Percentiles rank a stretch among this genome's conserved stretches.
phyloP scores from a whole-genome alignment of 1,140 invertebrate species.

The Steinernema khuongi region DNA sequence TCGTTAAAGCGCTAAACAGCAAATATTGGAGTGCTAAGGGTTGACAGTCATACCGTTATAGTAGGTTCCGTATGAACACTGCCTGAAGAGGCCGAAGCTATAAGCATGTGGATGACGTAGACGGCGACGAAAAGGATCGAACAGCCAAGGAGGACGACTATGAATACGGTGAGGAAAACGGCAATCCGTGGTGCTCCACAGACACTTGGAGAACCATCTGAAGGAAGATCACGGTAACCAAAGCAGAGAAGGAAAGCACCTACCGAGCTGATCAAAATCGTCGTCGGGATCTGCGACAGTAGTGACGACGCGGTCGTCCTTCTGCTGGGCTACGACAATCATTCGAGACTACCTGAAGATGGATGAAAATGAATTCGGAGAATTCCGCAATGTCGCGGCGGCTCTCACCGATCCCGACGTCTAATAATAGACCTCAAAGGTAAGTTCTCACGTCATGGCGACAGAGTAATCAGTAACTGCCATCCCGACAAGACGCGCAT shows the following conservation, averaged over 20 bases:
- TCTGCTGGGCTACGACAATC: not conserved
- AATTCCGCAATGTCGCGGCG: not conserved
- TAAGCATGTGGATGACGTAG: not conserved
- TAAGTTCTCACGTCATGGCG: not conserved
- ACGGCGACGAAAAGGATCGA: conserved; percentile 5
- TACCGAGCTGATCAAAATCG: not conserved
- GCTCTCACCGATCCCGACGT: not conserved
- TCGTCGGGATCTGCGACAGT: not conserved
- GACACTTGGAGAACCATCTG: not conserved
- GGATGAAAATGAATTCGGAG: too few relatives aligned
- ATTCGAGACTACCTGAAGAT: not conserved
- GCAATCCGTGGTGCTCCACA: not conserved
- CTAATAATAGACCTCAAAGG: not conserved
- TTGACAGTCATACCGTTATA: not conserved
- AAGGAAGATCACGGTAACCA: not conserved
- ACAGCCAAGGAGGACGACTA: not conserved
- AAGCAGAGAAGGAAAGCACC: not conserved
- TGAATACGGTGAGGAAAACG: not conserved
- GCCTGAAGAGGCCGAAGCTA: not conserved
- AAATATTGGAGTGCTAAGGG: not conserved
- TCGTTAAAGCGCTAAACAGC: not conserved
- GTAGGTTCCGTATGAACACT: not conserved
- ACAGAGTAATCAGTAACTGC: too few relatives aligned
- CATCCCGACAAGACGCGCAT: too few relatives aligned
- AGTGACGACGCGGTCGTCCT: not conserved